Percentiles rank a stretch among this genome's conserved stretches.
Conservation (phyloP, 2,113 vertebrate species). For the Cyanoramphus novaezelandiae region DNA sequence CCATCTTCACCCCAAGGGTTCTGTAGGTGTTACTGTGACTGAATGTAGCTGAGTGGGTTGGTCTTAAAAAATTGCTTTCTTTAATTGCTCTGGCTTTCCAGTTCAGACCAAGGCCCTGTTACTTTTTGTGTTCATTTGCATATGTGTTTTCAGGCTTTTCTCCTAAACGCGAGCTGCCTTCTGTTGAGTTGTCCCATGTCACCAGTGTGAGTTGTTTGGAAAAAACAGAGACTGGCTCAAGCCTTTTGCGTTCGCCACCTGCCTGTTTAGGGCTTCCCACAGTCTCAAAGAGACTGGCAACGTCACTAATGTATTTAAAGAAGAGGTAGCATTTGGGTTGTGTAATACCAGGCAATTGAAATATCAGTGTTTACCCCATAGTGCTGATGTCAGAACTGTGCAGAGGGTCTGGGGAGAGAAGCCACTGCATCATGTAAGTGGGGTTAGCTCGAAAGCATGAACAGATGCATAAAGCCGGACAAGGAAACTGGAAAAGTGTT, state of each 20-base stretch:
- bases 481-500: not conserved
- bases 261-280: not conserved
- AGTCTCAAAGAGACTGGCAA: not conserved
- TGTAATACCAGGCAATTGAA: not conserved
- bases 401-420: not conserved
- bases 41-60: not conserved
- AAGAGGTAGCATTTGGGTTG: not conserved
- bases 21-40: not conserved
- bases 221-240: not conserved
- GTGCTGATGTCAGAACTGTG: not conserved
- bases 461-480: not conserved
- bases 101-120: not conserved
- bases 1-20: fast-evolving
- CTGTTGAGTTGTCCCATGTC: not conserved
- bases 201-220: not conserved
- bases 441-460: not conserved
- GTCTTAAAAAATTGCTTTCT: not conserved
- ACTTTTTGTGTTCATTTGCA: not conserved
- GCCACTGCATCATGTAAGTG: not conserved
- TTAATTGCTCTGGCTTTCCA: not conserved
- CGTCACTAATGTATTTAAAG: not conserved
- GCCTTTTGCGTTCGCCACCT: not conserved
- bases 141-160: not conserved
- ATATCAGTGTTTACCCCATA: not conserved
- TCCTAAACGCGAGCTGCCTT: fast-evolving